These are phyloP conservation scores for Momotus momota DNA, from an alignment of 2,797 vertebrate genomes.

Conservation along the genomic window DNA sequence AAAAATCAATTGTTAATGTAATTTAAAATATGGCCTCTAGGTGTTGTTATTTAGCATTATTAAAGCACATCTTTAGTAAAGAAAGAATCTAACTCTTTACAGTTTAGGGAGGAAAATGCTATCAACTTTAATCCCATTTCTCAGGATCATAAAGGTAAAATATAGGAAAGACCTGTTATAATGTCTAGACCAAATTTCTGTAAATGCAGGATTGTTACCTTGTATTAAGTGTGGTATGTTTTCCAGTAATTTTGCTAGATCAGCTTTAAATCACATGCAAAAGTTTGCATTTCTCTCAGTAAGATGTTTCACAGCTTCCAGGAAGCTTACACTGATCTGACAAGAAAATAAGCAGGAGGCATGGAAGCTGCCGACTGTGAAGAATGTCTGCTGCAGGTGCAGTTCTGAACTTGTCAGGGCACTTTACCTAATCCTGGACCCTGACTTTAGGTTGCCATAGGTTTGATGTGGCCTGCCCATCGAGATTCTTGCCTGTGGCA, in stretches of 20 bases:
- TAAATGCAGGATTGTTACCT: background rate
- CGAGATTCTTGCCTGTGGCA: accelerated
- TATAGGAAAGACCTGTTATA: background rate
- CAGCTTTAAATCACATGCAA: background rate
- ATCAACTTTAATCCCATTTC: background rate
- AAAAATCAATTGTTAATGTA: background rate
- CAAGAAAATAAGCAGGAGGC: background rate
- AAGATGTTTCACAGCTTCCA: background rate
- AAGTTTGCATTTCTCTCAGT: background rate
- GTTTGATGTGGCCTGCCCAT: background rate
- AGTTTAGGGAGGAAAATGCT: background rate
- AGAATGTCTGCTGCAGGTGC: background rate
- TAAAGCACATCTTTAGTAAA: background rate
- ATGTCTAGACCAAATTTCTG: background rate
- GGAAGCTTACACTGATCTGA: background rate
- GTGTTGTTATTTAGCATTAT: background rate
- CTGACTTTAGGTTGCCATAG: background rate
- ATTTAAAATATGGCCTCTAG: background rate
- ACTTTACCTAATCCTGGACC: background rate
- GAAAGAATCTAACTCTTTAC: background rate
- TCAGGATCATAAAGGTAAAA: background rate
- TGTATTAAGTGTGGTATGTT: background rate
- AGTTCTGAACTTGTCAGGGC: background rate
- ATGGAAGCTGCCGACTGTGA: background rate
- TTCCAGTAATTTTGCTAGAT: background rate